Evolutionary conservation across 2,113 vertebrate genomes (phyloP).

Genomic region (Rhombomys opimus): DNA sequence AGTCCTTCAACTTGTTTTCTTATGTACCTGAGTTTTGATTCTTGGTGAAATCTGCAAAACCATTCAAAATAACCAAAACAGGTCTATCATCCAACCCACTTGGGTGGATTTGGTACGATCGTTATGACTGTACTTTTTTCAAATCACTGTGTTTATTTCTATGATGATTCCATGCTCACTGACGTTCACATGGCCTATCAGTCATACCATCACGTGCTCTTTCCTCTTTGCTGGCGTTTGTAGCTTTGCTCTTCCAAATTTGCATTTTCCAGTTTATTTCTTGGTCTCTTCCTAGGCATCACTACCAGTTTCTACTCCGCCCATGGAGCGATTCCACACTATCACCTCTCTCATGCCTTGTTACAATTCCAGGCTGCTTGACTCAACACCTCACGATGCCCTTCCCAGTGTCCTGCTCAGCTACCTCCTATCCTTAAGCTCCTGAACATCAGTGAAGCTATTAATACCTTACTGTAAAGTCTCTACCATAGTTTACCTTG

Average conservation of each 20-base stretch:
- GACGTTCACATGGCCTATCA: background rate
- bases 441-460: background rate
- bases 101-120: background rate
- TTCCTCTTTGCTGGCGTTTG: background rate
- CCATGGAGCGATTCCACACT: background rate
- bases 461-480: background rate
- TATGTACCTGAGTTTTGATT: constrained; percentile 11
- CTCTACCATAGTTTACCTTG: background rate
- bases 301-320: background rate
- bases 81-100: background rate
- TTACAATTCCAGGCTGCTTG: background rate
- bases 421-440: background rate
- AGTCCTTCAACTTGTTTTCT: background rate
- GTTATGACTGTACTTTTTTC: background rate
- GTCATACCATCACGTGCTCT: background rate
- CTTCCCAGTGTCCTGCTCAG: background rate
- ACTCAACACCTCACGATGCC: background rate
- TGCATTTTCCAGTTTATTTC: background rate
- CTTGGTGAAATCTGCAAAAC: background rate
- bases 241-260: background rate
- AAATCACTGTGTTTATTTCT: background rate
- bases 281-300: background rate
- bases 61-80: background rate
- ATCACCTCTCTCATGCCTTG: background rate
- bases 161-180: background rate